Evolutionary conservation across 30 jellyfish, hydroid and myxozoan species (phyloP).

Genomic region (Catostylus mosaicus): DNA sequence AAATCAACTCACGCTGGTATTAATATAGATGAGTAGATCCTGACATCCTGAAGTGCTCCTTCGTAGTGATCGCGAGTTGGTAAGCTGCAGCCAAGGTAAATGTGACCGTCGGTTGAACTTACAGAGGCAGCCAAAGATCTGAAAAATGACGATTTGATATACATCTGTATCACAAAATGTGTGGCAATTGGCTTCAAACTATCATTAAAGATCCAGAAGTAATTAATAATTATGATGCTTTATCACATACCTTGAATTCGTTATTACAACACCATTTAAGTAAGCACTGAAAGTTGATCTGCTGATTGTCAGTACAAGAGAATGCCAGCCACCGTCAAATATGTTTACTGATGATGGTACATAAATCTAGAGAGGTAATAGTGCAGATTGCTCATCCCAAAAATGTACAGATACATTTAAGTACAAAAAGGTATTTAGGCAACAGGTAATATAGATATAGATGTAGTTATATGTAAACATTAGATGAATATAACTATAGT

Average conservation of each 20-base stretch:
- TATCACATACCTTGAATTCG: too few species aligned
- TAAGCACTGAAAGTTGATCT: slow-evolving; percentile 2
- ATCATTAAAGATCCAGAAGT: too few species aligned
- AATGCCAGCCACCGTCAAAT: slow-evolving; percentile 78
- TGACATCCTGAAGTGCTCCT: slow-evolving; percentile 80
- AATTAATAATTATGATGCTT: too few species aligned
- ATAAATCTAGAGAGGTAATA: slow-evolving; percentile 39
- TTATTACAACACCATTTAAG: slow-evolving; percentile 39
- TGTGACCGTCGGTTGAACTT: slow-evolving; percentile 13
- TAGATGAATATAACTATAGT: too few species aligned
- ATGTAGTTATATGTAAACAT: too few species aligned
- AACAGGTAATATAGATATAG: too few species aligned
- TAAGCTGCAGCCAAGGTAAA: slow-evolving; percentile 64
- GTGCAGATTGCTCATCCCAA: too few species aligned
- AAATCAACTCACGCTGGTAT: slow-evolving; percentile 63
- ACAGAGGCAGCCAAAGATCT: slow-evolving; percentile 26
- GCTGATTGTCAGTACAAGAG: slow-evolving; percentile 57
- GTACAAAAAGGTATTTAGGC: too few species aligned
- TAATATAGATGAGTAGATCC: slow-evolving; percentile 64
- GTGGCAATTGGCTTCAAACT: too few species aligned
- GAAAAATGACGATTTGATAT: not conserved
- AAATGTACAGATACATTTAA: too few species aligned
- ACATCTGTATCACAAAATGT: too few species aligned
- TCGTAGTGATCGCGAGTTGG: slow-evolving; percentile 48
- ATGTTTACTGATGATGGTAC: slow-evolving; percentile 27